These are phyloP conservation scores for Monoplex corrugatus DNA, from an alignment of 2,888 invertebrate genomes.

Conservation along the genomic window DNA sequence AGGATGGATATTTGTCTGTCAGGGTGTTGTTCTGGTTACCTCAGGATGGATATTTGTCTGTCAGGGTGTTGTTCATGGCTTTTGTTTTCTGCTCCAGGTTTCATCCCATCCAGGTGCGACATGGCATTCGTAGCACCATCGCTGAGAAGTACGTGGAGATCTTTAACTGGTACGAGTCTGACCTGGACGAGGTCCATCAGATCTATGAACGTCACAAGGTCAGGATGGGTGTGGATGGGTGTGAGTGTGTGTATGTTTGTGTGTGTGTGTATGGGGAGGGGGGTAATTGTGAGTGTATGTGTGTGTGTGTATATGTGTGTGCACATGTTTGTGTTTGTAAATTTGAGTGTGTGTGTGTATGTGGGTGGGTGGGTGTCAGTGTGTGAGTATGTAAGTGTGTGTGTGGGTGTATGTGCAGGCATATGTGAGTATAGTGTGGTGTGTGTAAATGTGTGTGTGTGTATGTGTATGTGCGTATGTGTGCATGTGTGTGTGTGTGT, in stretches of 20 bases:
- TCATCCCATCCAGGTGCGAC: slow-evolving; percentile 74
- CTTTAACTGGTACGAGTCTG: slow-evolving; percentile 80
- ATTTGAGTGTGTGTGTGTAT: not conserved
- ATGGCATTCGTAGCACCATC: slow-evolving; percentile 74
- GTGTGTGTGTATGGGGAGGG: not conserved
- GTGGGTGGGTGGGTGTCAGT: no score
- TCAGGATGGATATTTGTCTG: not conserved
- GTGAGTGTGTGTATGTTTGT: not conserved
- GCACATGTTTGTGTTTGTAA: not conserved
- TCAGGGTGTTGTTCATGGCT: not conserved
- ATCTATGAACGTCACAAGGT: slow-evolving; percentile 81
- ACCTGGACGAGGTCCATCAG: slow-evolving; percentile 78
- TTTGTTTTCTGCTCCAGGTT: slow-evolving; percentile 68
- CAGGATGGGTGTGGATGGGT: slow-evolving; percentile 8
- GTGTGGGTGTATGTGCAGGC: no score
- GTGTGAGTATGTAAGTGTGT: no score
- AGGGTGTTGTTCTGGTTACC: no score
- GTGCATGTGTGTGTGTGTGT: no score
- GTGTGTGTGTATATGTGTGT: not conserved
- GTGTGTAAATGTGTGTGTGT: no score
- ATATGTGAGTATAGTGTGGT: no score
- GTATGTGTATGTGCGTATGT: no score
- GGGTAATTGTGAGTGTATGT: no score
- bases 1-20: no score
- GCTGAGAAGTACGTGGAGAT: slow-evolving; percentile 80